Conservation (phyloP, 2,888 invertebrate species). For the Napeogenes sylphis region DNA sequence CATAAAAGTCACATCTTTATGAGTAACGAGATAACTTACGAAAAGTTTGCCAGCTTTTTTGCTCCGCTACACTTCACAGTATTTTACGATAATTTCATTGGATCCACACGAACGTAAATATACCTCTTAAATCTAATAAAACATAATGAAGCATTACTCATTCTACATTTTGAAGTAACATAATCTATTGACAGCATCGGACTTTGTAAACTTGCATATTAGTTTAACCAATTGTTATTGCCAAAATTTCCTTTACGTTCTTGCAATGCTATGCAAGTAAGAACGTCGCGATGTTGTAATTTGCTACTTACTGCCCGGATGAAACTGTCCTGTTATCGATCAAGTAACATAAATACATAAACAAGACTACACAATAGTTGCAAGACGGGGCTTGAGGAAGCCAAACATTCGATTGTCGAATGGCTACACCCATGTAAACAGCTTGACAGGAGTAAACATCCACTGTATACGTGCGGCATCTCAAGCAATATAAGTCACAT, state of each 20-base stretch:
- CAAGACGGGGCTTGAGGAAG: constrained; percentile 46
- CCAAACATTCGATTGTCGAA: constrained; percentile 65
- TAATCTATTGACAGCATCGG: constrained; percentile 3
- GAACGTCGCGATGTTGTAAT: constrained; percentile 17
- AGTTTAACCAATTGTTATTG: constrained; percentile 10
- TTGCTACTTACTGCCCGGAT: constrained; percentile 32
- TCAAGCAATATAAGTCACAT: constrained; percentile 40
- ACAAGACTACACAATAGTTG: constrained; percentile 58
- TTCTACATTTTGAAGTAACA: not conserved
- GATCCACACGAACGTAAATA: constrained; percentile 47
- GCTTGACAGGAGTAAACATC: constrained; percentile 37
- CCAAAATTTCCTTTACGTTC: constrained; percentile 9
- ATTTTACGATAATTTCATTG: constrained; percentile 67
- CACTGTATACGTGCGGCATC: constrained; percentile 21
- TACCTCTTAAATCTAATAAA: constrained; percentile 29
- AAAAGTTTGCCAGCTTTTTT: constrained; percentile 56
- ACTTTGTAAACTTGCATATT: constrained; percentile 11
- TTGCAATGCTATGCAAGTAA: constrained; percentile 11
- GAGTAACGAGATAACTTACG: constrained; percentile 68
- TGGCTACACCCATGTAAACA: constrained; percentile 44
- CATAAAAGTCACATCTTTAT: constrained; percentile 71
- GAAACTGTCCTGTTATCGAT: constrained; percentile 39
- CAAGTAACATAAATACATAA: constrained; percentile 49
- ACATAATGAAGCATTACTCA: not conserved
- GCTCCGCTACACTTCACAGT: constrained; percentile 58